Conservation (phyloP, 2,888 invertebrate species). For the Drosophila siamana region DNA sequence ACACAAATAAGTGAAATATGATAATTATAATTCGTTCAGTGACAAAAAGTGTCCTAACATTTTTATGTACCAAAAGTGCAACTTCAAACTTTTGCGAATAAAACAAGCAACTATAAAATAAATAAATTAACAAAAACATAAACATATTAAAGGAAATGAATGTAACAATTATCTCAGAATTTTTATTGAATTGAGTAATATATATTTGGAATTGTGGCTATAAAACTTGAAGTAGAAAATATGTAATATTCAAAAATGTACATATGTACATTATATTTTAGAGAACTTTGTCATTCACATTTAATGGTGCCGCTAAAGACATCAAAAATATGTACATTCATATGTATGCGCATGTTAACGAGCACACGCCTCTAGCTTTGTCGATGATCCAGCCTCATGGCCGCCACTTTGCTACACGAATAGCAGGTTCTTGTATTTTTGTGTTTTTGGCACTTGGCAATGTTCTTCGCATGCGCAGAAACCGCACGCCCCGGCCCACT, state of each 20-base stretch:
- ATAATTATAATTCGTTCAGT: no score
- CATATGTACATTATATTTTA: not conserved
- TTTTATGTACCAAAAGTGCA: no score
- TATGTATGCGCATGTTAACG: slow-evolving; percentile 15
- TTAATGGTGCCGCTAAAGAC: not conserved
- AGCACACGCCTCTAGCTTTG: slow-evolving; percentile 38
- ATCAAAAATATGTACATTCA: slow-evolving; percentile 6
- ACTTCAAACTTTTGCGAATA: no score
- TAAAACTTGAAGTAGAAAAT: not conserved
- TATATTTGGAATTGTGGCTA: not conserved
- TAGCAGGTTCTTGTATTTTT: slow-evolving; percentile 30
- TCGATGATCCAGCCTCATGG: slow-evolving; percentile 69
- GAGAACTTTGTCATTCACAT: slow-evolving; percentile 6
- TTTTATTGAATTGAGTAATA: not conserved
- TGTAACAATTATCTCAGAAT: not conserved
- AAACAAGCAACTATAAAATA: no score
- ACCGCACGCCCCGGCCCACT: slow-evolving; percentile 58
- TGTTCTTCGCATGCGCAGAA: slow-evolving; percentile 69
- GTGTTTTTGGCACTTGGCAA: slow-evolving; percentile 53
- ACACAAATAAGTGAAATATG: no score
- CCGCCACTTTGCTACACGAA: slow-evolving; percentile 61
- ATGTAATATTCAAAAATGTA: not conserved
- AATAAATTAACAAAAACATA: no score
- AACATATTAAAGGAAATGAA: not conserved
- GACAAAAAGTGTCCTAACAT: no score